These are phyloP conservation scores for Busseola fusca DNA, from an alignment of 2,888 invertebrate genomes.

Conservation along the genomic window DNA sequence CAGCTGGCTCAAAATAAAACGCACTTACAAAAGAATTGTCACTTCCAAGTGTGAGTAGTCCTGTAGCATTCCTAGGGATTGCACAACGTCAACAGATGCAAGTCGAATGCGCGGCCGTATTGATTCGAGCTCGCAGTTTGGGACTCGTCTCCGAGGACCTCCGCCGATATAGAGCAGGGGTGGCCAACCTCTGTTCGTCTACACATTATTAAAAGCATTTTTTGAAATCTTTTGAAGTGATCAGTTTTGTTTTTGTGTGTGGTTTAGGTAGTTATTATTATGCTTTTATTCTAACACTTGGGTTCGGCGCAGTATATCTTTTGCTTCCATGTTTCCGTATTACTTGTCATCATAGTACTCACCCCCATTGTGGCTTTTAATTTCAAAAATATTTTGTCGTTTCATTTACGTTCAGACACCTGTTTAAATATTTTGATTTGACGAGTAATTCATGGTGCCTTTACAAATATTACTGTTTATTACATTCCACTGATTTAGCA, in stretches of 20 bases:
- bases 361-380: background rate
- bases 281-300: background rate
- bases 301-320: background rate
- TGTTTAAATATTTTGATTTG: background rate
- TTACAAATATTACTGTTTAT: background rate
- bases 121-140: slow-evolving; percentile 36
- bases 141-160: slow-evolving; percentile 20
- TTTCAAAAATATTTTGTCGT: no score
- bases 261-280: background rate
- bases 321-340: background rate
- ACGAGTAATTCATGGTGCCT: background rate
- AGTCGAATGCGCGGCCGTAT: slow-evolving; percentile 62
- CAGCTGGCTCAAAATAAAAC: background rate
- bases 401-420: background rate
- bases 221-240: background rate
- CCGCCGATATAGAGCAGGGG: slow-evolving; percentile 15
- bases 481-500: background rate
- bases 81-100: slow-evolving; percentile 63
- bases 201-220: no score
- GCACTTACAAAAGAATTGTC: background rate
- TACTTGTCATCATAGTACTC: background rate
- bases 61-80: slow-evolving; percentile 27
- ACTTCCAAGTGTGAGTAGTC: background rate
- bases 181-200: background rate
- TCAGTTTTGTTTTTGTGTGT: no score